Evolutionary conservation across 2,113 vertebrate genomes (phyloP).

Genomic region (Siphamia tubifer): DNA sequence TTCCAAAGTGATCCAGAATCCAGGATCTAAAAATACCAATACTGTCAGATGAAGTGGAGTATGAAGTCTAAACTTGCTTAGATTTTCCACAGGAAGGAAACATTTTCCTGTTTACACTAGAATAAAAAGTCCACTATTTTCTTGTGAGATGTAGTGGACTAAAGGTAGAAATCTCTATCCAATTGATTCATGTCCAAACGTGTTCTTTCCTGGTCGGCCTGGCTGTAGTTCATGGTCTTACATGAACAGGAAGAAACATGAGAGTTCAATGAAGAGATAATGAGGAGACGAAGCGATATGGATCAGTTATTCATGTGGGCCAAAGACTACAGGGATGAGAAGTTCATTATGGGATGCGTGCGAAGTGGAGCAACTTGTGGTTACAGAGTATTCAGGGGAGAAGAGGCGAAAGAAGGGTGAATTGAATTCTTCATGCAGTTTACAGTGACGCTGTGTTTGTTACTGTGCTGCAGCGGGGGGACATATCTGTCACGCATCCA

Average conservation of each 20-base stretch:
- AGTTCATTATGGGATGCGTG: slow-evolving; percentile 29
- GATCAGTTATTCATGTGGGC: slow-evolving; percentile 15
- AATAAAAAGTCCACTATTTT: too few species aligned
- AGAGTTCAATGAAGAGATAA: not conserved
- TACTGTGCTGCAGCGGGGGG: not conserved
- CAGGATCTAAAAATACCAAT: too few species aligned
- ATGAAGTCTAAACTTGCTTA: too few species aligned
- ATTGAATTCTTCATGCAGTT: slow-evolving; percentile 21
- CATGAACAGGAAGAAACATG: slow-evolving; percentile 11
- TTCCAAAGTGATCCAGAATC: too few species aligned
- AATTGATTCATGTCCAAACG: too few species aligned
- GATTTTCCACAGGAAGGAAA: too few species aligned
- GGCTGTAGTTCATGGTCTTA: not conserved
- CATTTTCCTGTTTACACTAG: too few species aligned
- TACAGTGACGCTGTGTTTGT: slow-evolving; percentile 21
- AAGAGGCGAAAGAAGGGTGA: slow-evolving; percentile 59
- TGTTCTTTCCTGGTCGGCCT: not conserved
- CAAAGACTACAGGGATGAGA: not conserved
- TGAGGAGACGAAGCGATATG: slow-evolving; percentile 33
- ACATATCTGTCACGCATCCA: slow-evolving; percentile 23
- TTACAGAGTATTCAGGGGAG: slow-evolving; percentile 19
- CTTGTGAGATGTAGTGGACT: too few species aligned
- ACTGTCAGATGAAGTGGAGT: too few species aligned
- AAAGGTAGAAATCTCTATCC: too few species aligned
- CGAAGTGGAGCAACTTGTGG: slow-evolving; percentile 23